Percentiles rank a stretch among this genome's conserved stretches.
Evolutionary conservation across 1,140 invertebrate genomes (phyloP).

Genomic region (Lepidurus arcticus): DNA sequence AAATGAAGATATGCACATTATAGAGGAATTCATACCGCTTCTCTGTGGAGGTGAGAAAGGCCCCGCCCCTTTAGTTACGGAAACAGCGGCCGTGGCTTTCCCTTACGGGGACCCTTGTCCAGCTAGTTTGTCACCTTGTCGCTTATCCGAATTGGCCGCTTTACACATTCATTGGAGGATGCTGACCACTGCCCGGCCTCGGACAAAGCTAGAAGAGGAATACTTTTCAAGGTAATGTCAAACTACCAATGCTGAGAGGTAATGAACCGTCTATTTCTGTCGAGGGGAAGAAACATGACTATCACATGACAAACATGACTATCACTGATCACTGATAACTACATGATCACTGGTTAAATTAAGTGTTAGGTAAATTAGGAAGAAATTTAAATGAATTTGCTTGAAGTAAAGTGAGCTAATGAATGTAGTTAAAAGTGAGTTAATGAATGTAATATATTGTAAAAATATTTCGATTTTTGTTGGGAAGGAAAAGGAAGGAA

Average conservation of each 20-base stretch:
- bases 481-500: too few relatives aligned
- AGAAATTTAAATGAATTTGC: too few relatives aligned
- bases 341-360: too few relatives aligned
- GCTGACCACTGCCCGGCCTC: slow-evolving; percentile 76
- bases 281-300: too few relatives aligned
- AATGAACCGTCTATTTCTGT: background rate
- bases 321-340: too few relatives aligned
- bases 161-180: slow-evolving; percentile 91
- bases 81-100: background rate
- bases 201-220: slow-evolving; percentile 74
- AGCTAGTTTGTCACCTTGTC: slow-evolving; percentile 63
- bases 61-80: background rate
- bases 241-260: slow-evolving; percentile 32
- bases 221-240: slow-evolving; percentile 67
- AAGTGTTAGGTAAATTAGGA: too few relatives aligned
- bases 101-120: slow-evolving; percentile 64
- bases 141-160: slow-evolving; percentile 64
- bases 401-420: too few relatives aligned
- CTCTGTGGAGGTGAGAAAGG: slow-evolving; percentile 29
- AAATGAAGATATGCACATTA: slow-evolving; percentile 12
- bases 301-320: too few relatives aligned
- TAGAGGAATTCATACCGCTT: background rate
- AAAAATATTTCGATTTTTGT: too few relatives aligned
- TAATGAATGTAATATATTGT: too few relatives aligned
- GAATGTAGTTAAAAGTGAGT: too few relatives aligned